Evolutionary conservation across 2,113 vertebrate species (phyloP), one percentile per base, ranked within the genome.

Genomic region (Dipodomys ordii): DNA sequence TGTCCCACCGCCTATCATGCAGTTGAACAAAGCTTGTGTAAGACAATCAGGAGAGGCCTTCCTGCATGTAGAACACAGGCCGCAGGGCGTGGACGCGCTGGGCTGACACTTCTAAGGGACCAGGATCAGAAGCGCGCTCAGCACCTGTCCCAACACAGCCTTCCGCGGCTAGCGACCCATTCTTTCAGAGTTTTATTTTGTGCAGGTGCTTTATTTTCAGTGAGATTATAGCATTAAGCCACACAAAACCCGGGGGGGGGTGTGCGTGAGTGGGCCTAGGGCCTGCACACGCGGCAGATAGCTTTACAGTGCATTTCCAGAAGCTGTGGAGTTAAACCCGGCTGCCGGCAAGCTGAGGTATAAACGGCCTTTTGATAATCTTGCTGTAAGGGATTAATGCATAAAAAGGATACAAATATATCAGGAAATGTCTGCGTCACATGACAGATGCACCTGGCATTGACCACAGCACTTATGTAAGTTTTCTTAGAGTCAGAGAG

Each of bases 131-230:
- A 98, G 97, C 97, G 96, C 87, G 89, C 53, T 68, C 96, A 97
- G 95, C 98, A 98, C 98, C 98, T 98, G 98, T 98, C 96, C 98
- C 97, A 98, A 98, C 98, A 98, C 93, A 96, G 95, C 97, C 97
- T 96, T 97, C 97, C 96, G 96, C 96, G 95, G 30, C 97, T 96
- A 96, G 96, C 97, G 98, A 97, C 98, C 95, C 97, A 97, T 98
- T 98, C 98, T 98, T 97, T 97, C 97, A 98, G 97, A 97, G 98
- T 93, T 85, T 80, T 91, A 96, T 97, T 98, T 97, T 97, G 96
- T 88, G 96, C 98, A 98, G 98, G 98, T 98, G 98, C 96, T 89
- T 97, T 98, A 96, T 92, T 65, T 83, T 74, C 72, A 46, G 94
- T 67, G 86, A 96, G 97, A 93, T 97, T 97, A 96, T 96, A 96